Conservation (phyloP, 2,113 vertebrate species). For the Esox niger region DNA sequence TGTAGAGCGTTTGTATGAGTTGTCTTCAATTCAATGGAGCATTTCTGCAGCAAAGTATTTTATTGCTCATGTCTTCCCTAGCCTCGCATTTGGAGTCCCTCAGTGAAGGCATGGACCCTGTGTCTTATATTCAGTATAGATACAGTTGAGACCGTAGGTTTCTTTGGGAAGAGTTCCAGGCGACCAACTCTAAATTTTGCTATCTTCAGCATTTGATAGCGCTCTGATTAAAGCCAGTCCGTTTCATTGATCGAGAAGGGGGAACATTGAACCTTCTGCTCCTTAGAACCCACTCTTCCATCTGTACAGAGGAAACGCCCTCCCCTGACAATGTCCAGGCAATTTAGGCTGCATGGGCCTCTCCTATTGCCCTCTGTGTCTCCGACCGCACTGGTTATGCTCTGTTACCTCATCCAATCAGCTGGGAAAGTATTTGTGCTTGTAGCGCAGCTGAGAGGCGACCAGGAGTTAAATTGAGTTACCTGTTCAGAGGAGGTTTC, state of each 20-base stretch:
- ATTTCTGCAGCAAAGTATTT: no score
- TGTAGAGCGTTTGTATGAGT: background rate
- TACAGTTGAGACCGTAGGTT: slow-evolving; percentile 30
- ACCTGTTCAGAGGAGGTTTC: slow-evolving; percentile 71
- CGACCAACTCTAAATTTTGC: slow-evolving; percentile 59
- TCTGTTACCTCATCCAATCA: slow-evolving; percentile 72
- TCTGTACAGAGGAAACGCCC: slow-evolving; percentile 51
- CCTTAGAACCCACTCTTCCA: slow-evolving; percentile 43
- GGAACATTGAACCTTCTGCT: slow-evolving; percentile 48
- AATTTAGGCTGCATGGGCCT: slow-evolving; percentile 55
- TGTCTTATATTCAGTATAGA: slow-evolving; percentile 24
- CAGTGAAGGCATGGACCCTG: no score
- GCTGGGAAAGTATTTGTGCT: slow-evolving; percentile 68
- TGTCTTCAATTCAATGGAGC: no score
- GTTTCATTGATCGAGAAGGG: slow-evolving; percentile 66
- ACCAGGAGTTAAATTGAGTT: slow-evolving; percentile 71
- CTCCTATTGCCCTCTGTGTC: slow-evolving; percentile 58
- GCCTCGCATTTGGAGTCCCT: no score
- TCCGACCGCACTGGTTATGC: slow-evolving; percentile 59
- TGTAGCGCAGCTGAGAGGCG: slow-evolving; percentile 57
- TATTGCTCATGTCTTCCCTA: no score
- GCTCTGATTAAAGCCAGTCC: slow-evolving; percentile 63
- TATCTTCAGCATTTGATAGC: slow-evolving; percentile 61
- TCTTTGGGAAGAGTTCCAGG: slow-evolving; percentile 60
- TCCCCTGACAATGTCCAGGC: slow-evolving; percentile 61